Base-by-base conservation (phyloP, 2,797 vertebrate species). In the Muscicapa striata region DNA sequence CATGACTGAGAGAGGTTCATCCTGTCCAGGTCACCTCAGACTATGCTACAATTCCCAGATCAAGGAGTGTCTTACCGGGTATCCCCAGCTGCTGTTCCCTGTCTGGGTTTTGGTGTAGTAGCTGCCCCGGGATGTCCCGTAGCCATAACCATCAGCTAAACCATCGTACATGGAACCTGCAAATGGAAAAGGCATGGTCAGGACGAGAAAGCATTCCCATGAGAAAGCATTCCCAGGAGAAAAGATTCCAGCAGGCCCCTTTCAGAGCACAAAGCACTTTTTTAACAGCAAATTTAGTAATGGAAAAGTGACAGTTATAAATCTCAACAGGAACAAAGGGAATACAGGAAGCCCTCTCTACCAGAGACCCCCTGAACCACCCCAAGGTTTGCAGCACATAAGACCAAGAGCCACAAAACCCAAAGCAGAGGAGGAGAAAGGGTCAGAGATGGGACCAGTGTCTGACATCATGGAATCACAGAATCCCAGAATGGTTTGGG, bases 111-210 rank as follows among this genome's bases (percentile, higher is more conserved):
- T 98, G 93, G 97, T 74, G 46, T 97, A 98, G 93, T 98, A 98
- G 96, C 96, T 97, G 96, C 97, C 96, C 21, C 98, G 96, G 75
- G 96, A 91, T 24, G 98, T 98, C 45, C 98, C 98, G 0, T 97
- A 98, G 97, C 83, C 98, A 32, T 98, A 97, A 59, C 96, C 97
- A 95, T 98, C 98, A 7, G 96, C 87, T 87, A 98, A 62, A 58
- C 97, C 94, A 4, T 98, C 98, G 0, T 98, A 98, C 95, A 97
- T 93, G 92, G 98, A 98, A 90, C 98, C 98, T 98, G 92, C 24
- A 93, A 94, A 59, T 14, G 64, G 73, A 80, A 95, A 90, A 69
- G 84, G 38, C 17, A 61, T 4, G 4, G 76, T 98, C 81, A 97
- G 83, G 54, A 78, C 3, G 3, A 61, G 70, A 77, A 79, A 38